Base-by-base conservation (phyloP, 2,113 vertebrate species). In the Albula goreensis region DNA sequence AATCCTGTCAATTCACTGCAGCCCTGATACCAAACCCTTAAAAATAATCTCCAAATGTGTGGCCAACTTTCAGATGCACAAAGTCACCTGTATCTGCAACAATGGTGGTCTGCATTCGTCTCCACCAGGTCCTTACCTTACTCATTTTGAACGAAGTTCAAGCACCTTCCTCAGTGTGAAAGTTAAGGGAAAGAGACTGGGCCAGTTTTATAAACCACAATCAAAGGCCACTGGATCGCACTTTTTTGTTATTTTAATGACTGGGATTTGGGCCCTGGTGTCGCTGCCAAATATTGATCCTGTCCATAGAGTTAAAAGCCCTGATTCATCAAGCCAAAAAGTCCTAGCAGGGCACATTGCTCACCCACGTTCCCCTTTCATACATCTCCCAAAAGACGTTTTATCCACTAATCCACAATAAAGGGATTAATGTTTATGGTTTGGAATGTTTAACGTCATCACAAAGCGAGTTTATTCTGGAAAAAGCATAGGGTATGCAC, bases 271-370 rank as follows among this genome's bases (percentile, higher is more conserved):
- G 25, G 57, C 51, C 83, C 83, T 87, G 85, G 86, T 63, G 81
- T 77, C 50, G 48, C 77, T 90, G 90, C 90, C 92, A 90, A 86
- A 87, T 84, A 86, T 91, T 89, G 91, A 91, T 90, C n/a, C 90
- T 87, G 81, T 86, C 90, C 85, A 91, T 80, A 87, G 85, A 91
- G 78, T 84, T 83, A 88, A 93, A 92, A 92, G 79, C 89, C 91
- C 91, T 92, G 92, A 94, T 87, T 93, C 93, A 91, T 90, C 92
- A 92, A 13, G 22, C 82, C 60, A 85, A 78, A 83, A 87, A 63
- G 82, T 50, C 88, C 86, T 82, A 80, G 81, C 80, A 87, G 87
- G 79, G 86, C 84, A 90, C 86, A 87, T 81, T 86, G 87, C 80
- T 60, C n/a, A 13, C 86, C 31, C 77, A 25, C 8, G 25, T 50